Evolutionary conservation across 2,888 invertebrate genomes (phyloP), one percentile per base, ranked within the genome.

Genomic region (Tenthredo amoena): DNA sequence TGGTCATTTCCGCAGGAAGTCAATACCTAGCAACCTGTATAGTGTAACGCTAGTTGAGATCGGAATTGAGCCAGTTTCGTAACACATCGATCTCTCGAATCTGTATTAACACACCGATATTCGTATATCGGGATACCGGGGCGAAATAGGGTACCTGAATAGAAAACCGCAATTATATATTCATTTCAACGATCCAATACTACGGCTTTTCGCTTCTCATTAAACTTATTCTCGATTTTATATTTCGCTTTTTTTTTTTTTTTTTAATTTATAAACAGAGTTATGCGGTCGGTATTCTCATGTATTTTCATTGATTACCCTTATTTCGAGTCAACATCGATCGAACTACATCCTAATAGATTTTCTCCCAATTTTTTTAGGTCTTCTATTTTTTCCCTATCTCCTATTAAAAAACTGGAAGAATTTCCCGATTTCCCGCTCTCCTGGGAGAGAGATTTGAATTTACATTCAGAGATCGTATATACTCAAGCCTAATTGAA

Each of bases 1-100:
- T 92, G 92, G 91, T 90, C 90, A 92, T 92, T 92, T 92, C 92
- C 92, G 92, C 92, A 92, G 92, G 92, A 92, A 92, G 91, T 83
- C 83, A 47, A 83, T 83, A 83, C 83, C 55, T 55, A 55, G n/a
- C 83, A 68, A 83, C 83, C 90, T 91, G 91, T 92, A 92, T 89
- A 92, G 91, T 92, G 92, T 89, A 92, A 91, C 91, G 89, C 89
- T 91, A 91, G 65, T 92, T 91, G 91, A 92, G 91, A 89, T 91
- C 91, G 90, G 88, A 91, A 91, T 92, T 91, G 90, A 89, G 91
- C 90, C 88, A 90, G 89, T 92, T 91, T 91, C 91, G 90, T 91
- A 91, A 92, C 89, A 88, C 87, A 86, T 86, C 76, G 84, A 84
- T 84, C 40, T 84, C 43, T 74, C 74, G 43, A 26, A 37, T 40